Percentiles rank a stretch among this genome's conserved stretches.
Conservation (phyloP, 1,140 invertebrate genomes). For the Drosophila sulfurigaster region DNA sequence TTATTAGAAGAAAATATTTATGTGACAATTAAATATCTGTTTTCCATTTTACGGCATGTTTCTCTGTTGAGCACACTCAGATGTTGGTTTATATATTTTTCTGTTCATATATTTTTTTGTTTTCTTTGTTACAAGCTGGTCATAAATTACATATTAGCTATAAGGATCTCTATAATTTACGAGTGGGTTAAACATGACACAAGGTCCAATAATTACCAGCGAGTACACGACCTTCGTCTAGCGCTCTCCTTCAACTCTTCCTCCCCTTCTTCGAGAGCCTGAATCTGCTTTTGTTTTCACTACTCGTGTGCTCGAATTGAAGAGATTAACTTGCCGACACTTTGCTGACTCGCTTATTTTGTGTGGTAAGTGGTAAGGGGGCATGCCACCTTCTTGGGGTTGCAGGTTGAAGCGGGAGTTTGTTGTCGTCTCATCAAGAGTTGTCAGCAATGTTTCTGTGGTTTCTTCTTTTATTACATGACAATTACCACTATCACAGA, state of each 20-base stretch:
- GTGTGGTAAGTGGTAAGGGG: neutral
- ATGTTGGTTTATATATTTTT: neutral
- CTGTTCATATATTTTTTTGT: slow-evolving; percentile 21
- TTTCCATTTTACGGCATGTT: neutral
- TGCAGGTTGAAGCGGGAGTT: slow-evolving; percentile 42
- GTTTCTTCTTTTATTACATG: slow-evolving; percentile 70
- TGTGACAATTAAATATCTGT: too few relatives aligned
- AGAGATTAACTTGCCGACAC: slow-evolving; percentile 17
- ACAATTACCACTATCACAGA: slow-evolving; percentile 77
- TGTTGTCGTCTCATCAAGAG: slow-evolving; percentile 28
- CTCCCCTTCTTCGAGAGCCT: neutral
- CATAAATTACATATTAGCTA: slow-evolving; percentile 82
- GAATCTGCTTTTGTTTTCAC: neutral
- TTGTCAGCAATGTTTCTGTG: slow-evolving; percentile 24
- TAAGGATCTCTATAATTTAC: slow-evolving; percentile 82
- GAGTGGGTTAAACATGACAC: slow-evolving; percentile 66
- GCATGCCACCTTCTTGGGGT: slow-evolving; percentile 38
- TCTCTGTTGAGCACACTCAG: neutral
- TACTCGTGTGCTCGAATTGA: neutral
- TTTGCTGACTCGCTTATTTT: slow-evolving; percentile 62
- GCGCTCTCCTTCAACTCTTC: neutral
- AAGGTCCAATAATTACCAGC: slow-evolving; percentile 59
- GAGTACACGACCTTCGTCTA: neutral
- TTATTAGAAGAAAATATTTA: too few relatives aligned
- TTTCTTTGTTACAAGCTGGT: slow-evolving; percentile 37